phyloP scores from a whole-genome alignment of 2,113 vertebrate species.

The Eptatretus burgeri region DNA sequence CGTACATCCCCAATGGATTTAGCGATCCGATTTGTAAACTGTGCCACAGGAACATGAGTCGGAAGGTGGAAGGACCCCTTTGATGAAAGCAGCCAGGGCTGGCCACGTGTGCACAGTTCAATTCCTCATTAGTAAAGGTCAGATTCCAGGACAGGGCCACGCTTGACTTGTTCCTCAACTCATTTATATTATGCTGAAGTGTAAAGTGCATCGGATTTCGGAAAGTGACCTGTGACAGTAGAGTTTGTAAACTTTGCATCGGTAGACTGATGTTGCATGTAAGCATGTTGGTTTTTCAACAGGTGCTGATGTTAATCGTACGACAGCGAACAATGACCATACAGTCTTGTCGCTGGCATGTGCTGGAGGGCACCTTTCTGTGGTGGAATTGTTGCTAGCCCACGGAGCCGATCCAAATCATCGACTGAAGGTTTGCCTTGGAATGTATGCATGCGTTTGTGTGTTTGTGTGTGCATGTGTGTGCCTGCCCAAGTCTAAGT shows the following conservation, averaged over 20 bases:
- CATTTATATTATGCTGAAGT: too few relatives aligned
- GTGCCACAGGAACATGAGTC: conserved; percentile 64
- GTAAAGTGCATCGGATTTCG: too few relatives aligned
- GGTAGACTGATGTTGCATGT: too few relatives aligned
- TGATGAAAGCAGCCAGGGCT: conserved; percentile 93
- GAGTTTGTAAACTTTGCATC: too few relatives aligned
- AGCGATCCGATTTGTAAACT: conserved; percentile 2
- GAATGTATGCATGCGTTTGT: too few relatives aligned
- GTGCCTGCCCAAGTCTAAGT: too few relatives aligned
- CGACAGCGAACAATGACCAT: conserved; percentile 93
- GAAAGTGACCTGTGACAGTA: too few relatives aligned
- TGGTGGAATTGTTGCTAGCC: conserved; percentile 77
- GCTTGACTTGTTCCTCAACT: too few relatives aligned
- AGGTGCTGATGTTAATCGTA: conserved; percentile 94
- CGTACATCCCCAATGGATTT: too few relatives aligned
- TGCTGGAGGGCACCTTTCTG: conserved; percentile 74
- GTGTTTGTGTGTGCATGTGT: too few relatives aligned
- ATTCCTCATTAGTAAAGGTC: conserved; percentile 97
- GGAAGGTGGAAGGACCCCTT: conserved; percentile 77
- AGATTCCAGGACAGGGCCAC: conserved; percentile 1
- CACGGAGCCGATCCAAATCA: conserved; percentile 91
- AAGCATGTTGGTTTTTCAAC: conserved; percentile 9
- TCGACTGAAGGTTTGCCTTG: conserved; percentile 47
- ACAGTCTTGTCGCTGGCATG: conserved; percentile 94
- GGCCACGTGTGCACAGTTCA: conserved; percentile 93